Base-by-base conservation (phyloP, 2,113 vertebrate genomes). In the Circaetus cinerascens region DNA sequence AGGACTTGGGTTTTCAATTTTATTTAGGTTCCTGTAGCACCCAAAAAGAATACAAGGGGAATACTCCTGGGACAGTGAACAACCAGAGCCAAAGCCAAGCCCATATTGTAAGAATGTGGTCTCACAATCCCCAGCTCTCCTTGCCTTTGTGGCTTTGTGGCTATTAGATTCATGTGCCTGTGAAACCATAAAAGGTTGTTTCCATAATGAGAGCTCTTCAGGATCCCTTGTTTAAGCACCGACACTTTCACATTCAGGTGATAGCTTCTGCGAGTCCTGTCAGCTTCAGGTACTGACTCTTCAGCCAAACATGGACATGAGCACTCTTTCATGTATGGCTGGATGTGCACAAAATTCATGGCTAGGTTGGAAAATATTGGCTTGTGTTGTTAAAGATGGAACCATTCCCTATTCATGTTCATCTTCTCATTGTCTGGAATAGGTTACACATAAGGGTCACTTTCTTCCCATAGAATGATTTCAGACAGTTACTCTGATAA, bases 51-150 rank as follows among this genome's bases (percentile, higher is more conserved):
- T 36, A 32, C 0, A 1, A 74, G 16, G 12, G 6, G 18, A 75
- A 85, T 78, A 22, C 7, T 79, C 12, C 66, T 23, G 15, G 38
- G 23, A 34, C 7, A 1, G 4, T 21, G 11, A 51, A 41, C 36
- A 72, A 10, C 45, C 34, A 81, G 40, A 51, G n/a, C 19, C 30
- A 41, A 64, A 51, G 38, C 25, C 30, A 41, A 64, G 27, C 5
- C 34, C 13, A 4, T 3, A 5, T 5, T 55, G 11, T 56, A 46
- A 67, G 56, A 2, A 1, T 3, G 0, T 8, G 7, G 10, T 63
- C 41, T 83, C 51, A n/a, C 12, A 27, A 15, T 5, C 10, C 5
- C 7, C 60, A 45, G 15, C 16, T 60, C 14, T 56, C 40, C 11
- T 46, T 50, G n/a, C 17, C 32, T 84, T 68, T 63, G 30, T 5